Percentiles rank a stretch among this genome's conserved stretches.
phyloP scores from a whole-genome alignment of 1,140 invertebrate genomes.

The Formica exsecta region DNA sequence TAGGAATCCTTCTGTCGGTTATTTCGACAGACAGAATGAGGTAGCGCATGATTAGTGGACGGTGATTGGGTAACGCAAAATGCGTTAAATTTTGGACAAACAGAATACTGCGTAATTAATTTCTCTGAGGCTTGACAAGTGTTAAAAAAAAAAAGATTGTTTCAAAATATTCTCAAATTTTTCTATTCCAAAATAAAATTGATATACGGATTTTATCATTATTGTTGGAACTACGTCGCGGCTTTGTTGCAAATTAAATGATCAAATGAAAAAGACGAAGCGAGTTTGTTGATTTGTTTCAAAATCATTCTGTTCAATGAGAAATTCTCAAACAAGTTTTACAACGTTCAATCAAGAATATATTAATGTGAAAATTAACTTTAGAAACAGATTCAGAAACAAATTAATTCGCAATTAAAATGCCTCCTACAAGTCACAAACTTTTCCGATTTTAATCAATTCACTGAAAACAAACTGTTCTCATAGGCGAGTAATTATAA shows the following conservation, averaged over 20 bases:
- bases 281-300: neutral
- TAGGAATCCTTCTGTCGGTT: slow-evolving; percentile 57
- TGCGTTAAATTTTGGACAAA: neutral
- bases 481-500: slow-evolving; percentile 19
- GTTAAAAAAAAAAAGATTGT: neutral
- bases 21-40: slow-evolving; percentile 59
- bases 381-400: neutral
- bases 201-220: no score
- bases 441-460: slow-evolving; percentile 39
- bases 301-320: neutral
- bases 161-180: neutral
- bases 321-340: neutral
- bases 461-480: neutral
- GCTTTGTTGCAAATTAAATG: neutral
- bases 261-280: neutral
- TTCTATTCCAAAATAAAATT: no score
- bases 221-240: no score
- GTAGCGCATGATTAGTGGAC: slow-evolving; percentile 40
- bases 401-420: slow-evolving; percentile 17
- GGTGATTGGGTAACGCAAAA: slow-evolving; percentile 17
- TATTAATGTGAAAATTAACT: neutral
- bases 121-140: neutral
- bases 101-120: neutral
- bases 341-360: neutral
- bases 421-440: neutral